Evolutionary conservation across 1,140 invertebrate species (phyloP).

Genomic region (Papilio polytes): DNA sequence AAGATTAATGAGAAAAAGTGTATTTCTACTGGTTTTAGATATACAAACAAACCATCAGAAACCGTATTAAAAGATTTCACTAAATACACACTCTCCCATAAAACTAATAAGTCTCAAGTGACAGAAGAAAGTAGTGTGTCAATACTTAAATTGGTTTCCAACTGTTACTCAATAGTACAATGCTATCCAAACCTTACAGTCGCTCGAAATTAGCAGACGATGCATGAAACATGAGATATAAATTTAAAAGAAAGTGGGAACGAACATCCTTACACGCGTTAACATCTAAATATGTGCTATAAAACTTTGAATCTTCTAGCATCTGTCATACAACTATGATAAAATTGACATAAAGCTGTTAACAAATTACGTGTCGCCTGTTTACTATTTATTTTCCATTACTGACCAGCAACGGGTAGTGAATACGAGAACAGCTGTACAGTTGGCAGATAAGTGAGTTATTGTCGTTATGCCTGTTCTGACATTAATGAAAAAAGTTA

Average conservation of each 20-base stretch:
- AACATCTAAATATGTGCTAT: too few species aligned
- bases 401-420: slow-evolving; percentile 44
- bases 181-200: not conserved
- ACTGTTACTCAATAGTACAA: not conserved
- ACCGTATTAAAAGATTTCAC: too few species aligned
- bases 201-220: not conserved
- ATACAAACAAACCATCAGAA: too few species aligned
- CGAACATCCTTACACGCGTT: too few species aligned
- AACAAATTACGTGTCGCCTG: slow-evolving; percentile 61
- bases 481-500: slow-evolving; percentile 60
- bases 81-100: too few species aligned
- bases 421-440: slow-evolving; percentile 62
- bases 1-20: too few species aligned
- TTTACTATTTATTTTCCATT: slow-evolving; percentile 65
- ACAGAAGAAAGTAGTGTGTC: not conserved
- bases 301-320: not conserved
- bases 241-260: too few species aligned
- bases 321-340: not conserved
- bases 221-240: too few species aligned
- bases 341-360: slow-evolving; percentile 41
- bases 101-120: not conserved
- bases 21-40: too few species aligned
- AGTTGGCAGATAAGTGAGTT: slow-evolving; percentile 62
- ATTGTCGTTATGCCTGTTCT: slow-evolving; percentile 50
- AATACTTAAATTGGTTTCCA: not conserved